phyloP scores from a whole-genome alignment of 2,888 invertebrate species.

The Nebria salina region DNA sequence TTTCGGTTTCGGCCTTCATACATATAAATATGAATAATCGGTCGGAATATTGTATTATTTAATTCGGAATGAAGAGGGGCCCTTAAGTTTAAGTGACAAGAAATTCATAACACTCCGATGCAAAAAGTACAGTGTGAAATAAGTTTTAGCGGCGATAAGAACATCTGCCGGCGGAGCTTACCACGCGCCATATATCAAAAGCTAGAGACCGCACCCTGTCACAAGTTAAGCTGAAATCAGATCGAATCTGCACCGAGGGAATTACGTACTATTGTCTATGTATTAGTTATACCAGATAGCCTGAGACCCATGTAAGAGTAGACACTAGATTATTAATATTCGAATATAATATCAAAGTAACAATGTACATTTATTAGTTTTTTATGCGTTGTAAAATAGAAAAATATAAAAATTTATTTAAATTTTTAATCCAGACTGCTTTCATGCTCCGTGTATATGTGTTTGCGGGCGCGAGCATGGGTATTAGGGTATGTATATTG shows the following conservation, averaged over 20 bases:
- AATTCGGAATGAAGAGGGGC: not conserved
- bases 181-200: slow-evolving; percentile 14
- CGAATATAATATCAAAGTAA: not conserved
- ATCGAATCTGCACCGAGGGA: not conserved
- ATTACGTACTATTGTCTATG: not conserved
- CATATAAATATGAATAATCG: slow-evolving; percentile 6
- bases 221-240: slow-evolving; percentile 7
- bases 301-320: not conserved
- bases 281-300: not conserved
- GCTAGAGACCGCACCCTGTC: slow-evolving; percentile 8
- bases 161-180: slow-evolving; percentile 4
- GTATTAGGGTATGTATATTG: too few relatives aligned
- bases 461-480: too few relatives aligned
- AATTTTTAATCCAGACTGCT: too few relatives aligned
- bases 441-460: too few relatives aligned
- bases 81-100: not conserved
- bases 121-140: not conserved
- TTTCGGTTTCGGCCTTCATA: not conserved
- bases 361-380: not conserved
- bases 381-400: not conserved
- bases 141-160: not conserved
- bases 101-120: not conserved
- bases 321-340: not conserved
- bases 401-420: too few relatives aligned
- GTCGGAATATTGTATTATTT: not conserved